These are phyloP conservation scores for Athene noctua DNA, from an alignment of 2,113 vertebrate genomes.

Conservation along the genomic window DNA sequence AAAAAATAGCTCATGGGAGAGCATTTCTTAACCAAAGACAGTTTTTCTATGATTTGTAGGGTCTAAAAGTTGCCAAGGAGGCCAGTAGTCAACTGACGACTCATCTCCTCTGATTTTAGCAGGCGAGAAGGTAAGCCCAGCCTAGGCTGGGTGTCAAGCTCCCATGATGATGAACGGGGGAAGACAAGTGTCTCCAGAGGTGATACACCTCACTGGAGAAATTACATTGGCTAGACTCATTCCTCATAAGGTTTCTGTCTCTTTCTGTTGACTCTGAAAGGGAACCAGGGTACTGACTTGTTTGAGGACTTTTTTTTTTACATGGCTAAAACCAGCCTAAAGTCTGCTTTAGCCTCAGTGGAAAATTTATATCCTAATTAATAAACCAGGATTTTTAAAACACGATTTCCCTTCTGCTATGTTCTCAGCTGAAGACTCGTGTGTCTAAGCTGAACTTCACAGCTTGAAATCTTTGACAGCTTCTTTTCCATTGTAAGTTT, in stretches of 20 bases:
- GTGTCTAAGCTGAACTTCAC: neutral
- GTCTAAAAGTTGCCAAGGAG: neutral
- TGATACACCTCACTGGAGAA: neutral
- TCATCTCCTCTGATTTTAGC: neutral
- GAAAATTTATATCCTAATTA: neutral
- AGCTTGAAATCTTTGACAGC: neutral
- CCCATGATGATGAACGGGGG: neutral
- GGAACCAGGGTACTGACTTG: neutral
- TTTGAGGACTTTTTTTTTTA: neutral
- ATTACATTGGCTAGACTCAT: neutral
- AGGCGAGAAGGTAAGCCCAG: neutral
- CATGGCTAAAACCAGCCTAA: neutral
- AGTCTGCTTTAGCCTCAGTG: neutral
- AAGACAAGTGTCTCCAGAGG: neutral
- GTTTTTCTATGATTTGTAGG: neutral
- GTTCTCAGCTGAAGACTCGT: neutral
- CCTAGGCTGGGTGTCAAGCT: neutral
- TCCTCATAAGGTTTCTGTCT: neutral
- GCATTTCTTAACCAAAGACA: neutral
- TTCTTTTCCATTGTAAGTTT: slow-evolving; percentile 1
- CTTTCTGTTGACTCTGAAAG: neutral
- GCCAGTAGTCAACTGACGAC: neutral
- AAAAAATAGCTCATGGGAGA: neutral
- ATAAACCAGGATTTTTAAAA: neutral
- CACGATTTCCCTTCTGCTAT: neutral